phyloP scores from a whole-genome alignment of 2,113 vertebrate genomes.

The Strix uralensis region DNA sequence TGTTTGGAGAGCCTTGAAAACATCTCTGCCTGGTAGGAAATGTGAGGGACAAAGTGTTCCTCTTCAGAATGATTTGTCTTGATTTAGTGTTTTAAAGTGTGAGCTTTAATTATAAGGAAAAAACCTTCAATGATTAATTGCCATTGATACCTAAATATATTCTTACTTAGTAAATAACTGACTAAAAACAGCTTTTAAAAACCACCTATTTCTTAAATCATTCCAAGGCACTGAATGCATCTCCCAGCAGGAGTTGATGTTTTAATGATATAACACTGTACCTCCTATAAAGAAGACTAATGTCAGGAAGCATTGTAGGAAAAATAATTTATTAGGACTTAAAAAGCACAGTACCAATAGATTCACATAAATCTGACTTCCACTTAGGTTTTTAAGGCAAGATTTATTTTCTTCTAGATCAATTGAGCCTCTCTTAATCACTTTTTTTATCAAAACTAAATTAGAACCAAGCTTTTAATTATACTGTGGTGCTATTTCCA shows the following conservation, averaged over 20 bases:
- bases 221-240: neutral
- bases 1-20: constrained; percentile 39
- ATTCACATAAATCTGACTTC: constrained; percentile 3
- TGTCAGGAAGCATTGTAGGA: neutral
- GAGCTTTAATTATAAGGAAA: constrained; percentile 44
- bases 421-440: neutral
- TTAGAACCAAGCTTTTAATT: neutral
- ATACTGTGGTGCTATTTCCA: neutral
- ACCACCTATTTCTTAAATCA: neutral
- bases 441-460: neutral
- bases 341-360: neutral
- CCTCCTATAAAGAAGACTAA: constrained; percentile 7
- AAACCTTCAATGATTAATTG: constrained; percentile 6
- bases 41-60: constrained; percentile 1
- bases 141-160: constrained; percentile 22
- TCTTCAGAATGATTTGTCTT: constrained; percentile 1
- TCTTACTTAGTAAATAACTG: constrained; percentile 12
- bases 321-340: constrained; percentile 3
- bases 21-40: neutral
- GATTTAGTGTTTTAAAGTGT: constrained; percentile 38
- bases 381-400: neutral
- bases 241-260: neutral
- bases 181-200: neutral
- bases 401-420: neutral
- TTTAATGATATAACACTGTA: neutral